Percentiles rank a stretch among this genome's conserved stretches.
phyloP scores from a whole-genome alignment of 2,888 invertebrate genomes.

The Ectropis crepuscularia region DNA sequence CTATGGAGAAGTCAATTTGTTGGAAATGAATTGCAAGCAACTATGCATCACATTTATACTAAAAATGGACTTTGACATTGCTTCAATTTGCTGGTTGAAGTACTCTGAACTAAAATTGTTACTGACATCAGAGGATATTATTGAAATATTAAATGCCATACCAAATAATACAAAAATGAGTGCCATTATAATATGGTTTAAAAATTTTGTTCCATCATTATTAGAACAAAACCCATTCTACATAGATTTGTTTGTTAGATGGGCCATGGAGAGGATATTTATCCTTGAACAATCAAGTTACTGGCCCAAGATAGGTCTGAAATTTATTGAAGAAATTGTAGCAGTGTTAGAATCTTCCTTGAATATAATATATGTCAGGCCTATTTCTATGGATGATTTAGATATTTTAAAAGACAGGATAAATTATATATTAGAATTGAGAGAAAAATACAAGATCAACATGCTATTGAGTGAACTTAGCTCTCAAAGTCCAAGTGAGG shows the following conservation, averaged over 20 bases:
- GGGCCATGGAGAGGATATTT: constrained; percentile 78
- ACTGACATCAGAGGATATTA: constrained; percentile 59
- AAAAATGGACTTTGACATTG: constrained; percentile 75
- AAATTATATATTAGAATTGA: constrained; percentile 70
- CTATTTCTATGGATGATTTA: constrained; percentile 75
- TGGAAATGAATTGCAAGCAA: constrained; percentile 63
- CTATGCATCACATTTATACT: constrained; percentile 69
- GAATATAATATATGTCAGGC: constrained; percentile 68
- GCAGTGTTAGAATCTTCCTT: constrained; percentile 67
- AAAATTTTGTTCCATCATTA: constrained; percentile 72
- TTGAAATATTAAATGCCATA: constrained; percentile 68
- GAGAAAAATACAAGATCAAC: constrained; percentile 79
- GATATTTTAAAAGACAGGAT: constrained; percentile 72
- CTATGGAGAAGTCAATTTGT: constrained; percentile 65
- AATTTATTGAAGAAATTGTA: constrained; percentile 72
- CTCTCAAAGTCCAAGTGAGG: constrained; percentile 72
- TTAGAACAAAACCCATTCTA: constrained; percentile 75
- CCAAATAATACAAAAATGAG: constrained; percentile 75
- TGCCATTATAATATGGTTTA: constrained; percentile 75
- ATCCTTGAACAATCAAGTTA: constrained; percentile 73
- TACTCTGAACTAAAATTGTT: constrained; percentile 64
- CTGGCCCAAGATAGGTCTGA: constrained; percentile 82
- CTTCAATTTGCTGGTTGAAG: constrained; percentile 78
- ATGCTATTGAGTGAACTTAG: constrained; percentile 73
- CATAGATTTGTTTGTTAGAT: constrained; percentile 77